Evolutionary conservation across 2,113 vertebrate species (phyloP), one percentile per base, ranked within the genome.

Genomic region (Alethe diademata): DNA sequence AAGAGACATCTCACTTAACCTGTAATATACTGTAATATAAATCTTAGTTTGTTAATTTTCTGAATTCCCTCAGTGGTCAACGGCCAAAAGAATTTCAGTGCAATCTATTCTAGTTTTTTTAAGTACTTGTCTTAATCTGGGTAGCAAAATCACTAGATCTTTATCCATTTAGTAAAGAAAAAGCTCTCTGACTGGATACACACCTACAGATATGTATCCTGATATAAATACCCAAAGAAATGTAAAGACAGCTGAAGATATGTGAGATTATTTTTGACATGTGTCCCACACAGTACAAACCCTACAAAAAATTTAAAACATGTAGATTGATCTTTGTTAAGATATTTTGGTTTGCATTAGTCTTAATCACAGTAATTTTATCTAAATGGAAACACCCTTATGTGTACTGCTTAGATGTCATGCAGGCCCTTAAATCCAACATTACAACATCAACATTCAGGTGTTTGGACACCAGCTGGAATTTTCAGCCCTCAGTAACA

Each of bases 331-430:
- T 94, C 60, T 84, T 82, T 0, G 2, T 90, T 72, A 85, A 91
- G 81, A 62, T 73, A 71, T 66, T 31, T 80, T 92, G 19, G 12
- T 65, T 90, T 66, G 35, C 7, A 5, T 42, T 79, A 65, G 15
- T 64, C 29, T 71, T 78, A 64, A 51, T 66, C 20, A 45, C 10
- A 40, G 58, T 50, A 69, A 73, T 96, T 92, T 95, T 72, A 47
- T 86, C 54, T 94, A 76, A 88, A 90, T 87, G 81, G 64, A 78
- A 89, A 90, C 90, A 76, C 78, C 74, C 35, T 82, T 85, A 38
- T 0, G 3, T 61, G 38, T 58, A 17, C 12, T 73, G 26, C 29
- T 43, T 61, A 69, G 78, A 33, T 88, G 33, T 62, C 38, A 70
- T n/a, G 4, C 19, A 88, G 33, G 47, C 8, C 29, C 47, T 86